A percentile compares a stretch with the other conserved stretches of the same genome.
These are phyloP conservation scores for Platygyra sinensis DNA, from an alignment of 64 coral and sea anemone species.

Conservation along the genomic window DNA sequence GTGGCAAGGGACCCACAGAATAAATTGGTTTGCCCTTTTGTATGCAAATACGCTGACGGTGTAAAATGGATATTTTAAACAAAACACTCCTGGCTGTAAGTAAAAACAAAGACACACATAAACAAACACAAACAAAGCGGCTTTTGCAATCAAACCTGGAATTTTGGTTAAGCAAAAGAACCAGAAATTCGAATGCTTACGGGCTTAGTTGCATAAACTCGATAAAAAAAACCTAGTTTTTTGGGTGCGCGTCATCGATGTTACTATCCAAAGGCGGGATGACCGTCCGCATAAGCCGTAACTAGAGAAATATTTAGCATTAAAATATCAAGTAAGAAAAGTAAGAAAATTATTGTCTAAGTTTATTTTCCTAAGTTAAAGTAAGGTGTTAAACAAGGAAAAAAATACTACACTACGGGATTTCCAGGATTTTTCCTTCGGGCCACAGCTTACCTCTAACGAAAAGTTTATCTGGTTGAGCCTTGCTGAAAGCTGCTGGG, in stretches of 20 bases:
- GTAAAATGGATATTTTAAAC: neutral
- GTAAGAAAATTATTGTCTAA: neutral
- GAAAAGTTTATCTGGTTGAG: slow-evolving; percentile 27
- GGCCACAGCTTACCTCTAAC: slow-evolving; percentile 14
- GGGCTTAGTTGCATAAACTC: neutral
- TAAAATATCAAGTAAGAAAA: neutral
- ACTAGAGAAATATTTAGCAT: neutral
- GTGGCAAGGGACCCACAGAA: neutral
- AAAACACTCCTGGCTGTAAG: neutral
- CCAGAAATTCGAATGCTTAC: neutral
- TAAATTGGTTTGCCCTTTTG: neutral
- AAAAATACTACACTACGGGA: neutral
- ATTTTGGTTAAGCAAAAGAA: neutral
- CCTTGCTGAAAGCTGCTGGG: slow-evolving; percentile 23
- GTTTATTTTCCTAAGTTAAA: neutral
- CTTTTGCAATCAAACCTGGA: slow-evolving; percentile 1
- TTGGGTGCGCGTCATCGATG: neutral
- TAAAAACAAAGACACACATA: slow-evolving; percentile 1
- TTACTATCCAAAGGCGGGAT: neutral
- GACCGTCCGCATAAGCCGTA: neutral
- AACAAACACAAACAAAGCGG: slow-evolving; percentile 4
- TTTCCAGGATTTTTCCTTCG: neutral
- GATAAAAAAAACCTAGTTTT: neutral
- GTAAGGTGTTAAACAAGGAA: neutral
- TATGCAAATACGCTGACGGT: neutral